These are phyloP conservation scores for Acrossocheilus wenchowensis DNA, from an alignment of 2,797 vertebrate species.

Conservation along the genomic window DNA sequence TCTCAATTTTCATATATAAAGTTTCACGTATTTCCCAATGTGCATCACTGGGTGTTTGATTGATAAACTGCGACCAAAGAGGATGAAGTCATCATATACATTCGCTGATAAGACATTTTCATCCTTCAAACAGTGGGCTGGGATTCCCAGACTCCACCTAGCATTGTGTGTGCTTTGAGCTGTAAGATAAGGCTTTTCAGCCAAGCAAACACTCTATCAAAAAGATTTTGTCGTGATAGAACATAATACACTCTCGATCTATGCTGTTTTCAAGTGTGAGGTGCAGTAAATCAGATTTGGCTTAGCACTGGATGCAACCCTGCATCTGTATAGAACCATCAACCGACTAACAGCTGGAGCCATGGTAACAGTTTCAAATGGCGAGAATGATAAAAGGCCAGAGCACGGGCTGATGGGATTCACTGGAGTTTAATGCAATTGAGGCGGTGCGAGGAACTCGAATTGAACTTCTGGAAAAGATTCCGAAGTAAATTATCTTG, in stretches of 20 bases:
- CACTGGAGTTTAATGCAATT: slow-evolving; percentile 5
- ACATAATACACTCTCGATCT: slow-evolving; percentile 6
- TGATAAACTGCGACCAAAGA: background rate
- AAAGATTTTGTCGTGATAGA: background rate
- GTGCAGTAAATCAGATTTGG: background rate
- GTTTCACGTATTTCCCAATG: background rate
- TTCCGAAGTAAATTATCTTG: background rate
- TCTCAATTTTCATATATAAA: background rate
- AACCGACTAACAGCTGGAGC: slow-evolving; percentile 32
- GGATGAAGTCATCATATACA: background rate
- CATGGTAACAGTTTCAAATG: slow-evolving; percentile 41
- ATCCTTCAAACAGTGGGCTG: background rate
- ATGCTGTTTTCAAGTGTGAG: background rate
- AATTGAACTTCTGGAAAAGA: slow-evolving; percentile 49
- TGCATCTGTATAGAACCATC: slow-evolving; percentile 22
- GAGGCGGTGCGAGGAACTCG: slow-evolving; percentile 26
- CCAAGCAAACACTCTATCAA: background rate
- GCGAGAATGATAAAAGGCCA: slow-evolving; percentile 10
- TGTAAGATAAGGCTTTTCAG: slow-evolving; percentile 38
- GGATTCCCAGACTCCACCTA: background rate
- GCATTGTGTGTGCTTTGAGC: background rate
- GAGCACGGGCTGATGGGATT: slow-evolving; percentile 17
- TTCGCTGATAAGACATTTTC: background rate
- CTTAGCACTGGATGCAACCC: slow-evolving; percentile 37
- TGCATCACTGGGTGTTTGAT: background rate